These are phyloP conservation scores for Pristionchus exspectatus DNA, from an alignment of 2,888 invertebrate species.

Conservation along the genomic window DNA sequence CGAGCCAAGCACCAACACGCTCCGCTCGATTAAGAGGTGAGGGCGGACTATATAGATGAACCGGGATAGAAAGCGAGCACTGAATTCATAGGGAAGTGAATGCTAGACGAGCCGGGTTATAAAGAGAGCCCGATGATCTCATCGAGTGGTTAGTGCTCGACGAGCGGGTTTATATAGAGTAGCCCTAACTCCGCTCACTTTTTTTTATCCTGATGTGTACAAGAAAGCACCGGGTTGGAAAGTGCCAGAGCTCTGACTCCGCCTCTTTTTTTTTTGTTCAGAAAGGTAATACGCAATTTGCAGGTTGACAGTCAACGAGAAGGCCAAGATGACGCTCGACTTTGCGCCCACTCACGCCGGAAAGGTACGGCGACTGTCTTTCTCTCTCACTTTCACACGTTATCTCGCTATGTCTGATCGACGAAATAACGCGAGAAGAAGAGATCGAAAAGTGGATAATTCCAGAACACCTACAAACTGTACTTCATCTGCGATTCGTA, in stretches of 20 bases:
- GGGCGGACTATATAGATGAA: background rate
- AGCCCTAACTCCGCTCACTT: no score
- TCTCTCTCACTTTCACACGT: background rate
- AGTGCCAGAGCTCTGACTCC: no score
- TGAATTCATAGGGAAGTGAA: no score
- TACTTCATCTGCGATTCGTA: conserved; percentile 99
- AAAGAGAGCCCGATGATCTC: no score
- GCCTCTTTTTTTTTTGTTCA: background rate
- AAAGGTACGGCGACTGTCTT: conserved; percentile 79
- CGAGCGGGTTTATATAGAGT: no score
- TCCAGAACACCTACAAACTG: conserved; percentile 90
- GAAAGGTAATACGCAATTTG: conserved; percentile 17
- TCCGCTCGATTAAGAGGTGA: conserved; percentile 94
- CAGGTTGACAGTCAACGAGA: conserved; percentile 88
- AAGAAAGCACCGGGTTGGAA: no score
- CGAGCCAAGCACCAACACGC: conserved; percentile 93
- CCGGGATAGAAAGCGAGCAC: background rate
- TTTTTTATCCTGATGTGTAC: no score
- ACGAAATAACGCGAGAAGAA: background rate
- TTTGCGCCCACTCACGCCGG: conserved; percentile 90
- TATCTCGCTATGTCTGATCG: background rate
- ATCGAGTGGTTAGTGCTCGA: no score
- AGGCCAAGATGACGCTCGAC: conserved; percentile 90
- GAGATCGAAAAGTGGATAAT: background rate
- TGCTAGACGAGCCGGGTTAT: background rate